Percentiles rank a stretch among this genome's conserved stretches.
Evolutionary conservation across 1,140 invertebrate species (phyloP).

Genomic region (Heliconius congener): DNA sequence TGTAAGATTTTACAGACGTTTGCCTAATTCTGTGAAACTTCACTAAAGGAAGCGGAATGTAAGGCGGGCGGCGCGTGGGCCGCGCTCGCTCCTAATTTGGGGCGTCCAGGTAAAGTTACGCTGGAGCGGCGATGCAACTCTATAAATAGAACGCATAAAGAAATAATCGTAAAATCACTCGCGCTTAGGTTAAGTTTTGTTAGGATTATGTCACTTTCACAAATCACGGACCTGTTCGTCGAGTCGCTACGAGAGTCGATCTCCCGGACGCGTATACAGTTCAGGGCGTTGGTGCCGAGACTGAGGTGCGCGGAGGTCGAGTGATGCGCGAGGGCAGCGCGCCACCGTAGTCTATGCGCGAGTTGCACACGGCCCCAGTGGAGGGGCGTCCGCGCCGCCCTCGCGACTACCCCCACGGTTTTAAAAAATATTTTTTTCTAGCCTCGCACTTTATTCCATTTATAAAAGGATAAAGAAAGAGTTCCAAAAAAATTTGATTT

Average conservation of each 20-base stretch:
- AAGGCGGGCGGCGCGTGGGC: slow-evolving; percentile 64
- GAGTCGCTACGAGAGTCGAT: slow-evolving; percentile 77
- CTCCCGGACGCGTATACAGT: slow-evolving; percentile 75
- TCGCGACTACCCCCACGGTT: slow-evolving; percentile 32
- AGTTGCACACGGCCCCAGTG: slow-evolving; percentile 81
- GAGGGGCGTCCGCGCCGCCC: slow-evolving; percentile 58
- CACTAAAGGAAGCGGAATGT: slow-evolving; percentile 48
- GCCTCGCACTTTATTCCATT: background rate
- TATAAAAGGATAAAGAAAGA: background rate
- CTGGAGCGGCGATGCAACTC: slow-evolving; percentile 68
- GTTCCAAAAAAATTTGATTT: too few species aligned
- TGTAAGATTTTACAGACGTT: slow-evolving; percentile 50
- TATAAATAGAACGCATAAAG: slow-evolving; percentile 73
- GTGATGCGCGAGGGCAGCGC: slow-evolving; percentile 73
- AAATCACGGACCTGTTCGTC: slow-evolving; percentile 78
- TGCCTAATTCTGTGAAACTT: slow-evolving; percentile 51
- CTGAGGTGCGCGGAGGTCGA: slow-evolving; percentile 80
- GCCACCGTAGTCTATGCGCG: slow-evolving; percentile 78
- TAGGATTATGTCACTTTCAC: slow-evolving; percentile 65
- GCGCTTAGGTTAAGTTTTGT: slow-evolving; percentile 46
- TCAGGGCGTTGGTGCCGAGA: slow-evolving; percentile 72
- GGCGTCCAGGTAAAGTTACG: slow-evolving; percentile 79
- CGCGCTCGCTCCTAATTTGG: slow-evolving; percentile 78
- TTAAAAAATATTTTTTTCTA: background rate
- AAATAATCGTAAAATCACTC: slow-evolving; percentile 64